Evolutionary conservation across 1,140 invertebrate genomes (phyloP).

Genomic region (Vollenhovia emeryi): DNA sequence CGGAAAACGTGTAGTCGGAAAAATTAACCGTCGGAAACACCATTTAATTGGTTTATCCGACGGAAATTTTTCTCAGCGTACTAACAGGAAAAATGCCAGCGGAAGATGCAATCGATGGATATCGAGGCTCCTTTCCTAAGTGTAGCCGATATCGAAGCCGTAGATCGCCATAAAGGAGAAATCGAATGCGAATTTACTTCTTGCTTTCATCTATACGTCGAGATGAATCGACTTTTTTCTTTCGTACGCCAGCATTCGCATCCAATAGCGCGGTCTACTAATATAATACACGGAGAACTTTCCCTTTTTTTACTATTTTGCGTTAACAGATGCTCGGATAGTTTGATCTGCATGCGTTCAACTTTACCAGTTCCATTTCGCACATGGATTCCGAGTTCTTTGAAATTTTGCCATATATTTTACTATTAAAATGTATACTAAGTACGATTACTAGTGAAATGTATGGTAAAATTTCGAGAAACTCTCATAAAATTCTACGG

Average conservation of each 20-base stretch:
- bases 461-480: too few species aligned
- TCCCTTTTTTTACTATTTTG: background rate
- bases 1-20: too few species aligned
- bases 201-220: background rate
- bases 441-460: too few species aligned
- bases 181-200: slow-evolving; percentile 13
- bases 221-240: background rate
- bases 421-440: too few species aligned
- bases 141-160: background rate
- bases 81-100: slow-evolving; percentile 19
- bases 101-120: background rate
- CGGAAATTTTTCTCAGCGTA: too few species aligned
- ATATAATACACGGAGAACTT: background rate
- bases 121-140: background rate
- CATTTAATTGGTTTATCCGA: too few species aligned
- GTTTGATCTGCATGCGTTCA: background rate
- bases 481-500: too few species aligned
- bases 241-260: background rate
- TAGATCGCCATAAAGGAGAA: slow-evolving; percentile 1
- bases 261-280: background rate
- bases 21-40: too few species aligned
- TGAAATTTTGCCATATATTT: too few species aligned
- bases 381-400: too few species aligned
- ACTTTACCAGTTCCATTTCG: too few species aligned
- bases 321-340: background rate